These are phyloP conservation scores for Psilanteris sp. DNA, from an alignment of 1,140 invertebrate species.

Conservation along the genomic window DNA sequence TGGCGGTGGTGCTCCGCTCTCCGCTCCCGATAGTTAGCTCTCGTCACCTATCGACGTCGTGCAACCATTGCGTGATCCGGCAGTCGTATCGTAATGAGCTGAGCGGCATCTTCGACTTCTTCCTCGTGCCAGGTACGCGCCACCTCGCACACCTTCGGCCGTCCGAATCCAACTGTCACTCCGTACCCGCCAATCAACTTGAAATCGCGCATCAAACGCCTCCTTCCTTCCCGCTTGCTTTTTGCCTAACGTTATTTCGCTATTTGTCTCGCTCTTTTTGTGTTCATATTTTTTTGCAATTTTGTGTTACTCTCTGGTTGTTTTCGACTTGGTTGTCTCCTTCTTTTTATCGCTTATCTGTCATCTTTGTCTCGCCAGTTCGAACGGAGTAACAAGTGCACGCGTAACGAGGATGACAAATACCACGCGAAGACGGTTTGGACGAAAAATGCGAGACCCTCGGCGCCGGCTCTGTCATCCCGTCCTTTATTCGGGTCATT, in stretches of 20 bases:
- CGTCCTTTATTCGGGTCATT: conserved; percentile 5
- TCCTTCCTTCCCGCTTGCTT: too few relatives aligned
- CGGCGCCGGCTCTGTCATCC: conserved; percentile 7
- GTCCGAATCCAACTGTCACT: not conserved
- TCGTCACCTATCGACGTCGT: conserved; percentile 20
- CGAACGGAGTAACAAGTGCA: conserved; percentile 12
- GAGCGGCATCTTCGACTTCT: conserved; percentile 10
- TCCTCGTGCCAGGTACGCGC: conserved; percentile 31
- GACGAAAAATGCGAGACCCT: not conserved
- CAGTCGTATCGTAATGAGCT: conserved; percentile 18
- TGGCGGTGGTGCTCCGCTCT: conserved; percentile 28
- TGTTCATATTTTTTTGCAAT: not conserved
- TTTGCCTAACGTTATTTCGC: too few relatives aligned
- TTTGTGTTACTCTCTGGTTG: too few relatives aligned
- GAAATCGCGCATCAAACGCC: too few relatives aligned
- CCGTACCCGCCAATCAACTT: not conserved
- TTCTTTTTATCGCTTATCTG: not conserved
- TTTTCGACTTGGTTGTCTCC: too few relatives aligned
- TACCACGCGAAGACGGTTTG: not conserved
- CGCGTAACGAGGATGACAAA: conserved; percentile 1
- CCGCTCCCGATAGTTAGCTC: too few relatives aligned
- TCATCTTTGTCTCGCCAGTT: not conserved
- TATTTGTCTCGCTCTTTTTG: not conserved
- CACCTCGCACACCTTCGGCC: not conserved
- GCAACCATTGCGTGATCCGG: conserved; percentile 32